Base-by-base conservation (phyloP, 37 sponge, comb jelly and placozoan genomes). In the Bolinopsis microptera region DNA sequence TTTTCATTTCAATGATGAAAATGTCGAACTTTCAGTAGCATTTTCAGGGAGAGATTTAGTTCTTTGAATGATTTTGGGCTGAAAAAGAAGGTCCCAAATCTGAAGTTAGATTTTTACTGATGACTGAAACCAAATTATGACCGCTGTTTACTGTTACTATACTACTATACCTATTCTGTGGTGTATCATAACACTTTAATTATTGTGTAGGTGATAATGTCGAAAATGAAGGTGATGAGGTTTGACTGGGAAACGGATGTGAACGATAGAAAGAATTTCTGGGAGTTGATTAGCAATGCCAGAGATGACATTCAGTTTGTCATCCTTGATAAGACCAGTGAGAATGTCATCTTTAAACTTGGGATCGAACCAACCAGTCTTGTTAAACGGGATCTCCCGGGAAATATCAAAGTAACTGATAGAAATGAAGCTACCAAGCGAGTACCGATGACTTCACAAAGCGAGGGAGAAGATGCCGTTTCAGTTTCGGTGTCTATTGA, bases 301-400 rank as follows among this genome's bases (percentile, higher is more conserved):
- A 27, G 32, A 16, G 80, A 77, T 36, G 32, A 27, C 35, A 77
- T 77, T 1, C 80, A 77, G 80, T 77, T 77, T 77, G 33, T 77
- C 0, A 77, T 77, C 34, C 36, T 32, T 18, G 80, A 77, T 18
- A 31, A 18, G 21, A 35, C 80, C 5, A 16, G 18, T 16, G 9
- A 77, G 33, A 16, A 32, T 35, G 80, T 77, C 36, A 77, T 77
- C 37, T 77, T 77, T 36, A 28, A 32, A 35, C 35, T 77, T 77
- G 80, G 80, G 3, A 32, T 77, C 35, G 80, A 77, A 36, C 80
- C 80, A 77, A 77, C 80, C 13, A 32, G 35, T 0, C 80, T 77
- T 1, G 37, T 35, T 77, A 77, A 77, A 18, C 80, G 21, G 27
- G 21, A 32, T 77, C 37, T 48, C 13, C 61, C 61, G 13, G 61